Evolutionary conservation across 2,797 vertebrate genomes (phyloP).

Genomic region (Sylvia borin): DNA sequence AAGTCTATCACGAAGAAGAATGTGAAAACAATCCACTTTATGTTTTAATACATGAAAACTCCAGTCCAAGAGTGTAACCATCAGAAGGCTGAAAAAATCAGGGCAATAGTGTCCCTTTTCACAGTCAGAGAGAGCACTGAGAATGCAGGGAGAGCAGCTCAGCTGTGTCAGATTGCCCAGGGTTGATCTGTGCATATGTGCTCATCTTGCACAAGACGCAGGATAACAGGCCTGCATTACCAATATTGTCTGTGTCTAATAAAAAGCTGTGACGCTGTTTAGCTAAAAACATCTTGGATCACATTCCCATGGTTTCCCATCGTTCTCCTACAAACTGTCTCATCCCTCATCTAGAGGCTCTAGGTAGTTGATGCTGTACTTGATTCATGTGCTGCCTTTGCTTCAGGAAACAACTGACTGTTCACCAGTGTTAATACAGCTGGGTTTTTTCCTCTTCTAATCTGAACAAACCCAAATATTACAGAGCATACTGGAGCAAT

Average conservation of each 20-base stretch:
- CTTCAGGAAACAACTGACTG: neutral
- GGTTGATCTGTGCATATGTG: neutral
- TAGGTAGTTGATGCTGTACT: neutral
- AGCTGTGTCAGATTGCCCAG: neutral
- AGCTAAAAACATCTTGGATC: neutral
- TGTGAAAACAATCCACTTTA: too few relatives aligned
- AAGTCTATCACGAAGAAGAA: too few relatives aligned
- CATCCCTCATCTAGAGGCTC: neutral
- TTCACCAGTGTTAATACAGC: neutral
- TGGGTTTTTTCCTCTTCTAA: neutral
- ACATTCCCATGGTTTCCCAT: neutral
- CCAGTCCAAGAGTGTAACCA: too few relatives aligned
- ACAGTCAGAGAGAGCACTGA: neutral
- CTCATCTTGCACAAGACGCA: neutral
- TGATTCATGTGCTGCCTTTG: slow-evolving; percentile 5
- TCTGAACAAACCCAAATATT: neutral
- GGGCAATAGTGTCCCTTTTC: neutral
- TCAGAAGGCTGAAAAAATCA: too few relatives aligned
- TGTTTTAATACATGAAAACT: too few relatives aligned
- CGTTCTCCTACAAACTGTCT: neutral
- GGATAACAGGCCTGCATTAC: neutral
- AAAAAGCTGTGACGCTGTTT: neutral
- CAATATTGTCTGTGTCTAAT: neutral
- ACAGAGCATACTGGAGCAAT: neutral
- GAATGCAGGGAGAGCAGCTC: neutral